Conservation (phyloP, 2,888 invertebrate species). For the Carcina quercana region DNA sequence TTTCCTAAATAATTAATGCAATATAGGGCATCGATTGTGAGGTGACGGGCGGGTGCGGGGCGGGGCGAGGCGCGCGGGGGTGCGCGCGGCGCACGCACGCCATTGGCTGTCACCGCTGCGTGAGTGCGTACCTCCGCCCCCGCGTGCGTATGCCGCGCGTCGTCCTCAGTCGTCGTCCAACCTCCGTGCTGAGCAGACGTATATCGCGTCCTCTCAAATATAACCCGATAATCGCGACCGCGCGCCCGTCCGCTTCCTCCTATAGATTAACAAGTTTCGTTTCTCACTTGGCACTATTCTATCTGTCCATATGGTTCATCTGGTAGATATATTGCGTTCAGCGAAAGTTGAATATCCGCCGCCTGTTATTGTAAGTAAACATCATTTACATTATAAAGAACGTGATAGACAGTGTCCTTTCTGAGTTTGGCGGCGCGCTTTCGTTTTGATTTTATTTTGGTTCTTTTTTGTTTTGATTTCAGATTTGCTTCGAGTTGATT, state of each 20-base stretch:
- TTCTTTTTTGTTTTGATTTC: conserved; percentile 12
- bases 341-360: conserved; percentile 84
- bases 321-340: conserved; percentile 86
- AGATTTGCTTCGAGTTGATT: conserved; percentile 4
- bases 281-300: conserved; percentile 51
- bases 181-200: conserved; percentile 46
- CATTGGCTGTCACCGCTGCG: conserved; percentile 68
- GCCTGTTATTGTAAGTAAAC: conserved; percentile 83
- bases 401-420: conserved; percentile 18
- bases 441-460: conserved; percentile 11
- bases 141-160: conserved; percentile 62
- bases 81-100: conserved; percentile 72
- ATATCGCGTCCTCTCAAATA: conserved; percentile 35
- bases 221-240: conserved; percentile 46
- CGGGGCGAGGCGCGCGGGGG: conserved; percentile 55
- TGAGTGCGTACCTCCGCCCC: conserved; percentile 68
- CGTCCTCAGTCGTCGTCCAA: conserved; percentile 56
- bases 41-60: conserved; percentile 63
- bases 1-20: conserved; percentile 76
- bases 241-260: conserved; percentile 37
- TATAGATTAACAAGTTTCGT: conserved; percentile 45
- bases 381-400: conserved; percentile 21
- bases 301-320: conserved; percentile 87
- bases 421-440: conserved; percentile 11
- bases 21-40: conserved; percentile 75